Conservation (phyloP, 2,113 vertebrate species). For the Microcebus tavaratra region DNA sequence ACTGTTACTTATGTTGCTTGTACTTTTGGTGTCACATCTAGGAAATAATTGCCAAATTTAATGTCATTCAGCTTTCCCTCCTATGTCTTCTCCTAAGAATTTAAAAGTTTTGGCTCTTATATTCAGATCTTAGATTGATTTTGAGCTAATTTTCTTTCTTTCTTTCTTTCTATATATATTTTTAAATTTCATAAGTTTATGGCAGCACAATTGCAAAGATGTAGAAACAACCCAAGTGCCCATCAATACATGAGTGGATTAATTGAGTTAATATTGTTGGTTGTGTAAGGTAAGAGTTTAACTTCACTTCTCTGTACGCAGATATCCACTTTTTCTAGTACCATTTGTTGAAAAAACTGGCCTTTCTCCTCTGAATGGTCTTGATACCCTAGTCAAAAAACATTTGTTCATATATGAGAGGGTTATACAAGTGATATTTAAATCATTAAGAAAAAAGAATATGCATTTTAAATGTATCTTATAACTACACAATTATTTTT, state of each 20-base stretch:
- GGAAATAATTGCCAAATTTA: background rate
- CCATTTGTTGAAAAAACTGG: background rate
- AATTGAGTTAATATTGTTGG: too few species aligned
- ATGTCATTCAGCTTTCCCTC: background rate
- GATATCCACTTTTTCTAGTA: background rate
- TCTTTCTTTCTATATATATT: too few species aligned
- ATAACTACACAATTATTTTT: background rate
- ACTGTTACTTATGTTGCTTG: background rate
- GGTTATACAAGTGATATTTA: background rate
- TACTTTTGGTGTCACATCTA: background rate
- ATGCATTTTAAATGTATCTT: background rate
- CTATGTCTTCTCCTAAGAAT: background rate
- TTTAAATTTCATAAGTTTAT: too few species aligned
- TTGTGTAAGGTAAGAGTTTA: background rate
- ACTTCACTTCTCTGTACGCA: background rate
- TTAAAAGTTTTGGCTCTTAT: background rate
- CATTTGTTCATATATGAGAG: background rate
- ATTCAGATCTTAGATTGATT: background rate
- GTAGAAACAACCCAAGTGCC: too few species aligned
- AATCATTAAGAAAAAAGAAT: background rate
- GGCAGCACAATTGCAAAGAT: too few species aligned
- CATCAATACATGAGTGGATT: too few species aligned
- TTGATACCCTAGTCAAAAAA: background rate
- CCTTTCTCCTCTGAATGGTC: background rate
- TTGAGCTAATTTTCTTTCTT: background rate